These are phyloP conservation scores for Lasioglossum leucozonium DNA, from an alignment of 2,888 invertebrate genomes.

Conservation along the genomic window DNA sequence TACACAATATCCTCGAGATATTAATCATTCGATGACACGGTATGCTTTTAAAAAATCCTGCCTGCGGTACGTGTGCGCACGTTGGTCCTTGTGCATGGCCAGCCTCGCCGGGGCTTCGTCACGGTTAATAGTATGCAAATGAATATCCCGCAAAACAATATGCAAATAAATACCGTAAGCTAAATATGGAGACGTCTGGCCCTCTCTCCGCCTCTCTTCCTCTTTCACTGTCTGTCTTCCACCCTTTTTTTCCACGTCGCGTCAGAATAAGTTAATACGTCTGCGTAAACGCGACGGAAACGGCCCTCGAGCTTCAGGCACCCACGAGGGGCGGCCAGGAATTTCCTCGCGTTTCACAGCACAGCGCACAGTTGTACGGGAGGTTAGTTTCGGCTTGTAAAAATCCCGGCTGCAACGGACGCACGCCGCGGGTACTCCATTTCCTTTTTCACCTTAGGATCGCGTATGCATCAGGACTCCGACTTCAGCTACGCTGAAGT, in stretches of 20 bases:
- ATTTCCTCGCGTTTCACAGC: conserved; percentile 66
- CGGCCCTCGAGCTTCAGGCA: conserved; percentile 52
- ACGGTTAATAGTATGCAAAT: conserved; percentile 62
- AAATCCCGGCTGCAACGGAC: conserved; percentile 66
- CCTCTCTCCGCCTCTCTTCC: conserved; percentile 15
- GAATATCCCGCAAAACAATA: conserved; percentile 55
- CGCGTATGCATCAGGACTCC: conserved; percentile 22
- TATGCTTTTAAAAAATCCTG: not conserved
- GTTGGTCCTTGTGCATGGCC: not conserved
- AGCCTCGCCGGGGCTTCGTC: conserved; percentile 28
- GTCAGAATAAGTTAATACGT: conserved; percentile 74
- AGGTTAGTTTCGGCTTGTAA: conserved; percentile 58
- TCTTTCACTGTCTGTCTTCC: conserved; percentile 29
- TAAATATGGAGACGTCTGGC: conserved; percentile 46
- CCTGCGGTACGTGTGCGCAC: not conserved
- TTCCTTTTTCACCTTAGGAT: conserved; percentile 26
- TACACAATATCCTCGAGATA: conserved; percentile 4
- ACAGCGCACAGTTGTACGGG: conserved; percentile 53
- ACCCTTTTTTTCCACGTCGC: conserved; percentile 55
- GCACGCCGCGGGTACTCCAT: conserved; percentile 41
- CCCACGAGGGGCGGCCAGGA: conserved; percentile 29
- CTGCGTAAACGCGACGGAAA: conserved; percentile 68
- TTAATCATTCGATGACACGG: conserved; percentile 3
- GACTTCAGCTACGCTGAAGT: conserved; percentile 27
- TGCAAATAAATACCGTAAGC: conserved; percentile 59